Evolutionary conservation across 1,140 invertebrate genomes (phyloP), one percentile per base, ranked within the genome.

Genomic region (Ceratosolen solmsi): DNA sequence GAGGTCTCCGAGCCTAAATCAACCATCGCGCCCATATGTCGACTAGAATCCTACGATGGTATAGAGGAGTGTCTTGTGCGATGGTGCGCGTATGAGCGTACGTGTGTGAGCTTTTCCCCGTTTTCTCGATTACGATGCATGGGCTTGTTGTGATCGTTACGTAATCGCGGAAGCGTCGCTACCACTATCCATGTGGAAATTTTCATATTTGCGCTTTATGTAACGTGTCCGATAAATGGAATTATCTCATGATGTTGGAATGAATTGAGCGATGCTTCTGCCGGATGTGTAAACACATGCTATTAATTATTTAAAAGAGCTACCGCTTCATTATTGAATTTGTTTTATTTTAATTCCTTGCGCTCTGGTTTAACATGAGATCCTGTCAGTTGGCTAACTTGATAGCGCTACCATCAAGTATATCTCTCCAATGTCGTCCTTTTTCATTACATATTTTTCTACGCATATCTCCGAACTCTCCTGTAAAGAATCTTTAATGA

Each of bases 1-100:
- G 80, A 87, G 13, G 84, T 83, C 22, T 72, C 71, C 46, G 73
- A 46, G 71, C n/a, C 1, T 30, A 7, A 73, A 15, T 8, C 25
- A 3, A 3, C 70, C 0, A 11, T 49, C 5, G 41, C 46, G 15
- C 70, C 46, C 11, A 46, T 72, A 0, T 27, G 38, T 22, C 58
- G 58, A n/a, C 68, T 41, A 25, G 74, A 60, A 2, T 65, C 38
- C 36, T 74, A 17, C 13, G 27, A 56, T 65, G 74, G 56, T 77
- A 65, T 75, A 36, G 20, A 25, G 22, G 20, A 25, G 22, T 72
- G 2, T 4, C 4, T 11, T 8, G n/a, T 30, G 49, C 54, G 25
- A n/a, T n/a, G 15, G 41, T 71, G 68, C 36, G 20, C 30, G 58
- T 25, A n/a, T 30, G 27, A 25, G 22, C 25, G 22, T 5, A 27